Conservation (phyloP, 2,797 vertebrate species). For the Botia almorhae region DNA sequence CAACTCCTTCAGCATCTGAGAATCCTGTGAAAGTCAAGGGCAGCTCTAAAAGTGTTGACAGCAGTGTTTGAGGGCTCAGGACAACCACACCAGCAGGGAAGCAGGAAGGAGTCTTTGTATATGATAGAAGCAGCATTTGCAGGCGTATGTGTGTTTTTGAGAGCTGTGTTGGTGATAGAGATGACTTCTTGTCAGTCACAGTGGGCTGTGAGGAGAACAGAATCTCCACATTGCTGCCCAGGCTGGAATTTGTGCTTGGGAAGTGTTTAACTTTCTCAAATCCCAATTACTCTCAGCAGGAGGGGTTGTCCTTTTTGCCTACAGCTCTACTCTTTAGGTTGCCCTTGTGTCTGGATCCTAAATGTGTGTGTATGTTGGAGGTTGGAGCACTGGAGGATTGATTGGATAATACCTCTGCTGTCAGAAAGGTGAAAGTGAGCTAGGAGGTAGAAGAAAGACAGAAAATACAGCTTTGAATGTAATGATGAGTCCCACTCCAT, state of each 20-base stretch:
- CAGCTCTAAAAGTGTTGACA: slow-evolving; percentile 74
- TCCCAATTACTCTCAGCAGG: slow-evolving; percentile 82
- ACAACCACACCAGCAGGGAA: slow-evolving; percentile 61
- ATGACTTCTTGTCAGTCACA: slow-evolving; percentile 79
- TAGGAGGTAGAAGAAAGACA: slow-evolving; percentile 66
- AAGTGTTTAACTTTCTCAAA: slow-evolving; percentile 83
- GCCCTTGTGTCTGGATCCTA: slow-evolving; percentile 64
- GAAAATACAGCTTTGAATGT: slow-evolving; percentile 69
- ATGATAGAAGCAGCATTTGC: slow-evolving; percentile 58
- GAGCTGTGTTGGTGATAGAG: slow-evolving; percentile 64
- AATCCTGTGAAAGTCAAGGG: slow-evolving; percentile 68
- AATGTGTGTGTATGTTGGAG: slow-evolving; percentile 54
- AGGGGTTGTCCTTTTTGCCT: slow-evolving; percentile 70
- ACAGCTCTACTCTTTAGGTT: slow-evolving; percentile 75
- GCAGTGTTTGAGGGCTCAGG: slow-evolving; percentile 74
- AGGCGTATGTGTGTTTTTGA: slow-evolving; percentile 38
- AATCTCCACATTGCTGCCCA: slow-evolving; percentile 82
- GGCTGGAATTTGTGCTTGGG: slow-evolving; percentile 83
- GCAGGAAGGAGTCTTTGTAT: slow-evolving; percentile 51
- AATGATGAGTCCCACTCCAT: slow-evolving; percentile 71
- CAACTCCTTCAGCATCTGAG: slow-evolving; percentile 56
- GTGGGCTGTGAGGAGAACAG: slow-evolving; percentile 70
- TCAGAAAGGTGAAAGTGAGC: slow-evolving; percentile 75
- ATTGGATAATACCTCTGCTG: slow-evolving; percentile 71
- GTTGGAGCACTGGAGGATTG: slow-evolving; percentile 62